A percentile compares a stretch with the other conserved stretches of the same genome.
These are phyloP conservation scores for Meloidogyne exigua DNA, from an alignment of 1,140 invertebrate genomes.

Conservation along the genomic window DNA sequence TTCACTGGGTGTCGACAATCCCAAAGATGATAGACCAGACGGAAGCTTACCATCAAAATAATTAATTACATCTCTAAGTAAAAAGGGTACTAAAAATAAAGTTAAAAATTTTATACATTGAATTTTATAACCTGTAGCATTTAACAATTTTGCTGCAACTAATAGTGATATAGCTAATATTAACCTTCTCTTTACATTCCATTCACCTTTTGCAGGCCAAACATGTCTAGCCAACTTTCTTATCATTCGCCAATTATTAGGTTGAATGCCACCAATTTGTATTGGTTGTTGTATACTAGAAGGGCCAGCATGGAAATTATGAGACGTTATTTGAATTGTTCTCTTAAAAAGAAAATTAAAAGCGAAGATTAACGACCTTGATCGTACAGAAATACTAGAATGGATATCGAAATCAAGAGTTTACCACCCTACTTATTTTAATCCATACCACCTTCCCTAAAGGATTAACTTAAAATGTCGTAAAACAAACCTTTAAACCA, in stretches of 20 bases:
- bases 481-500: background rate
- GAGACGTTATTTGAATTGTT: slow-evolving; percentile 65
- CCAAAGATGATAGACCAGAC: slow-evolving; percentile 64
- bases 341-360: background rate
- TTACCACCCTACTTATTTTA: too few species aligned
- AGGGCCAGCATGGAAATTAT: slow-evolving; percentile 34
- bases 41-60: slow-evolving; percentile 72
- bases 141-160: slow-evolving; percentile 66
- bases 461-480: background rate
- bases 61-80: slow-evolving; percentile 91
- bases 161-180: slow-evolving; percentile 74
- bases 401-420: too few species aligned
- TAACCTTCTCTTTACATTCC: slow-evolving; percentile 77
- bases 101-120: slow-evolving; percentile 56
- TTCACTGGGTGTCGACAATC: slow-evolving; percentile 59
- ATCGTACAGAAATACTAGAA: too few species aligned
- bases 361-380: too few species aligned
- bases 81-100: slow-evolving; percentile 90
- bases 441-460: too few species aligned
- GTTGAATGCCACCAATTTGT: slow-evolving; percentile 29
- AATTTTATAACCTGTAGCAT: slow-evolving; percentile 15
- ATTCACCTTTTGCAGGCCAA: slow-evolving; percentile 87
- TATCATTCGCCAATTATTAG: slow-evolving; percentile 75
- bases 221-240: slow-evolving; percentile 84
- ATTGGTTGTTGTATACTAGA: background rate